These are phyloP conservation scores for Epirrhoe alternata DNA, from an alignment of 2,888 invertebrate genomes.

Conservation along the genomic window DNA sequence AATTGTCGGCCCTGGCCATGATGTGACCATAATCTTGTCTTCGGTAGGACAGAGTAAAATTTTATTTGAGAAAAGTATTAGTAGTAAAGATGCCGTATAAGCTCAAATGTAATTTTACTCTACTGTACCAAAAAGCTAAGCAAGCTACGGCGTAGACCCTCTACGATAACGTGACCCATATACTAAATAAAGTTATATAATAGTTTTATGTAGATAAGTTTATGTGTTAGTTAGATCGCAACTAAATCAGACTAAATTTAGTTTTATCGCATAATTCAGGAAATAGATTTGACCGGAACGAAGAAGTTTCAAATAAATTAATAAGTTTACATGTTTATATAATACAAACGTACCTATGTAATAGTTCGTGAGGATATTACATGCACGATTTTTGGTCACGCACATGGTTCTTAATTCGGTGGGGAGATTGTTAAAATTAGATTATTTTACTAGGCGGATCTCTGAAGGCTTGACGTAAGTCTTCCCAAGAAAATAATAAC, in stretches of 20 bases:
- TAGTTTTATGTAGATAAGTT: not conserved
- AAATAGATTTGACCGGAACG: constrained; percentile 21
- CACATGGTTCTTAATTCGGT: constrained; percentile 12
- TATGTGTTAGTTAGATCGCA: not conserved
- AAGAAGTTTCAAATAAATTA: not conserved
- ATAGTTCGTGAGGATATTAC: constrained; percentile 9
- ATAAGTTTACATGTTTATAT: constrained; percentile 3
- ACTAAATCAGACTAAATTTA: not conserved
- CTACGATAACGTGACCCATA: constrained; percentile 8
- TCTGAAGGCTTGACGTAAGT: too few species aligned
- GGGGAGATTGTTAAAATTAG: not conserved
- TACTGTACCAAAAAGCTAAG: not conserved
- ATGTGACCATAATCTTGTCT: too few species aligned
- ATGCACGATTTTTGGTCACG: constrained; percentile 6
- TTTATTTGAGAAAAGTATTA: too few species aligned
- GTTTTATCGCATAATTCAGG: constrained; percentile 8
- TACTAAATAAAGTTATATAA: not conserved
- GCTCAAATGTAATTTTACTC: too few species aligned
- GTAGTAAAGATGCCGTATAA: too few species aligned
- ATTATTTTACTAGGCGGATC: too few species aligned
- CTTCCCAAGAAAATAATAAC: too few species aligned
- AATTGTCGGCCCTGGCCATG: not conserved
- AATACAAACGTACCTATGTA: constrained; percentile 4
- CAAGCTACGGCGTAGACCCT: constrained; percentile 22
- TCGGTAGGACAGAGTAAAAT: too few species aligned